Conservation (phyloP, 2,888 invertebrate species). For the Gari tellinella region DNA sequence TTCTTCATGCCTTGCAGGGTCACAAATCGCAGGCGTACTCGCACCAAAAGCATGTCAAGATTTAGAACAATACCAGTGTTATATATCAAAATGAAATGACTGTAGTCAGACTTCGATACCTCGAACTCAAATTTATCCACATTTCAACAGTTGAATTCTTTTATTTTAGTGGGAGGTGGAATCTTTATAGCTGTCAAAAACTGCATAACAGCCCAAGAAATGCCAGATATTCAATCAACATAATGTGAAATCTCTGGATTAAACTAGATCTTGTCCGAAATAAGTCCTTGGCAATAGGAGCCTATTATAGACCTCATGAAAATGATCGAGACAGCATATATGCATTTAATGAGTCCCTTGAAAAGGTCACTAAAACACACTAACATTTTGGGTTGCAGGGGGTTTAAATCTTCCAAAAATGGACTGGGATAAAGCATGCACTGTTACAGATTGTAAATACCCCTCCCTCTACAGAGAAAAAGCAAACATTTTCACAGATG, state of each 20-base stretch:
- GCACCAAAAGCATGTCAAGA: too few species aligned
- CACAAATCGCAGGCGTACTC: too few species aligned
- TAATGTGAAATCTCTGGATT: not conserved
- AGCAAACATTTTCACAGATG: constrained; percentile 10
- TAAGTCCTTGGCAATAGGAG: constrained; percentile 5
- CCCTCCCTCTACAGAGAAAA: constrained; percentile 12
- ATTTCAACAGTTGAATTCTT: too few species aligned
- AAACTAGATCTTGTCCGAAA: constrained; percentile 6
- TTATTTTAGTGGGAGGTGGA: too few species aligned
- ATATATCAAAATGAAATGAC: too few species aligned
- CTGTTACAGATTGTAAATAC: constrained; percentile 13
- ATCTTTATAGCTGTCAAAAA: too few species aligned
- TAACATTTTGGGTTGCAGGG: constrained; percentile 20
- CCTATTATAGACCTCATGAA: constrained; percentile 19
- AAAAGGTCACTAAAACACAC: constrained; percentile 1
- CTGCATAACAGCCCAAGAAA: too few species aligned
- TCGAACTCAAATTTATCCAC: too few species aligned
- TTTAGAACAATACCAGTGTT: too few species aligned
- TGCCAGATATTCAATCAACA: too few species aligned
- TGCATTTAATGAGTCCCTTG: constrained; percentile 11
- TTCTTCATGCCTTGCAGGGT: too few species aligned
- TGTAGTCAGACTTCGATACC: too few species aligned
- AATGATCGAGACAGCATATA: constrained; percentile 7
- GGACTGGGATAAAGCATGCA: constrained; percentile 8
- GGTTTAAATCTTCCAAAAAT: constrained; percentile 27